phyloP scores from a whole-genome alignment of 2,113 vertebrate genomes.

The Mormyrus lacerda region DNA sequence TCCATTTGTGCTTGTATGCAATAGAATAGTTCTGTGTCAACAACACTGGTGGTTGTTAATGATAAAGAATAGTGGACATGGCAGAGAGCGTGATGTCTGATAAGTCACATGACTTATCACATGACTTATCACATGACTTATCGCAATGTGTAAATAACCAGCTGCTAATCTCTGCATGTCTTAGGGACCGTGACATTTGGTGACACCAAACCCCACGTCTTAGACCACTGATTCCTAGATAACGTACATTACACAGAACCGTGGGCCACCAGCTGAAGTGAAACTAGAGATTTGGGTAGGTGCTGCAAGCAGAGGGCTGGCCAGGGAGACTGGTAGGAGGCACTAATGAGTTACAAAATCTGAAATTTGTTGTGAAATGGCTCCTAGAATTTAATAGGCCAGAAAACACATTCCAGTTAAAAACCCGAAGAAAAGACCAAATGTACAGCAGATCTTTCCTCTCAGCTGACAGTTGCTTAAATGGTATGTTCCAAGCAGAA shows the following conservation, averaged over 20 bases:
- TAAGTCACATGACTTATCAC: conserved; percentile 2
- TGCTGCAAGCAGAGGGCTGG: not conserved
- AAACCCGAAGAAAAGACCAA: not conserved
- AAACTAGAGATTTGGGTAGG: not conserved
- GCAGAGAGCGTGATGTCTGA: not conserved
- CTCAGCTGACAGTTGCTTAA: not conserved
- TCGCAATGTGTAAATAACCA: not conserved
- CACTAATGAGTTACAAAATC: not conserved
- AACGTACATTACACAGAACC: not conserved
- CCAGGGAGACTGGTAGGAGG: not conserved
- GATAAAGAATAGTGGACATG: not conserved
- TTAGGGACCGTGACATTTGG: not conserved
- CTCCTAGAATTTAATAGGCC: not conserved
- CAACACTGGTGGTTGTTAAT: not conserved
- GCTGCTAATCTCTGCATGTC: not conserved
- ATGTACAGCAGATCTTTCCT: not conserved
- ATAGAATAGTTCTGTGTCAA: not conserved
- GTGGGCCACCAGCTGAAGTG: not conserved
- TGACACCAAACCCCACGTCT: not conserved
- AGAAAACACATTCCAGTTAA: not conserved
- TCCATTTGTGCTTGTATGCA: not conserved
- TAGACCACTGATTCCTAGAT: not conserved
- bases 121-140: not conserved
- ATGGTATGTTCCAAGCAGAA: not conserved
- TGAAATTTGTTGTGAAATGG: not conserved